Base-by-base conservation (phyloP, 2,797 vertebrate genomes). In the Heterohyrax brucei region DNA sequence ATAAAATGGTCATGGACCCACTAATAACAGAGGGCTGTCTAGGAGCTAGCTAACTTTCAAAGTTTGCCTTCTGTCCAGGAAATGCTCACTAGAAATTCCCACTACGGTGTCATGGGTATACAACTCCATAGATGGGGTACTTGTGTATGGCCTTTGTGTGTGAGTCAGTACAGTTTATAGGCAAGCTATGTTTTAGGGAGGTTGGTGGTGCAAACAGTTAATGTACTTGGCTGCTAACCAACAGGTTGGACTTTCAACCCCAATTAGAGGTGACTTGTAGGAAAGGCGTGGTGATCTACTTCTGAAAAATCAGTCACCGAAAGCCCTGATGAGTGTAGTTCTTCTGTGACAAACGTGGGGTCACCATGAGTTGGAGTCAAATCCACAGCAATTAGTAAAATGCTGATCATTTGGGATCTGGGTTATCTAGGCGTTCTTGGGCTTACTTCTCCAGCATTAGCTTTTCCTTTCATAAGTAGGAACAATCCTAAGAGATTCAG, bases 31-130 rank as follows among this genome's bases (percentile, higher is more conserved):
- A 86, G 33, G 30, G 46, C 61, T 26, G 5, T 18, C 33, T 56
- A 18, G 53, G 21, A 83, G 62, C 33, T 66, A 85, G 79, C 64
- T 93, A 78, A 19, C n/a, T 92, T 78, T 61, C 68, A 53, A 70
- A 91, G 44, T 18, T 14, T 1, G 22, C 75, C 16, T 72, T 89
- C 87, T 79, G 81, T 33, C 14, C 46, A 56, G 53, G 16, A 14
- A 76, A 59, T 59, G 10, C 19, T 66, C 21, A 28, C 33, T 24
- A 83, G 46, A 88, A 39, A 76, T 85, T 21, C 44, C 50, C 14
- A 1, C 19, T 70, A 30, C 61, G 14, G 59, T n/a, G 10, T 28
- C 64, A 30, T 48, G 22, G 53, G 64, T 7, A 2, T 48, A 70
- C 24, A 82, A 3, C 72, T 70, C 5, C 46, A 48, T n/a, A 39